Evolutionary conservation across 2,888 invertebrate genomes (phyloP).

Genomic region (Melitaea athalia): DNA sequence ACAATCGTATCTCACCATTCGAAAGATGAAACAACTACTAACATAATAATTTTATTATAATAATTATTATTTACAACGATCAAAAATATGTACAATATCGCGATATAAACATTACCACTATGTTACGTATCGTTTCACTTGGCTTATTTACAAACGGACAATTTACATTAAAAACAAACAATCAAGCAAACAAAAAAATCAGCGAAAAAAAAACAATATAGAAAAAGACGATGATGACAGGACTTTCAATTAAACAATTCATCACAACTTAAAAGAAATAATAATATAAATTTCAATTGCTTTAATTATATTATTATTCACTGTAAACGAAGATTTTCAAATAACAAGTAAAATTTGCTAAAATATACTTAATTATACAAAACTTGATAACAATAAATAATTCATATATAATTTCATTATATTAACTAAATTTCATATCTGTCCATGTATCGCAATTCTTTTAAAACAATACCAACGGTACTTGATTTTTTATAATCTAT

Average conservation of each 20-base stretch:
- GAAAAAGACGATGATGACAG: too few relatives aligned
- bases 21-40: conserved; percentile 56
- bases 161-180: conserved; percentile 48
- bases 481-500: conserved; percentile 20
- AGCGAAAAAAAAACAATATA: not conserved
- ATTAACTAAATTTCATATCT: not conserved
- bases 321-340: not conserved
- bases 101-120: conserved; percentile 68
- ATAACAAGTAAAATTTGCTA: not conserved
- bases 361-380: not conserved
- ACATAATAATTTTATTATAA: conserved; percentile 28
- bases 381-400: not conserved
- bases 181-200: not conserved
- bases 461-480: conserved; percentile 26
- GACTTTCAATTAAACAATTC: too few relatives aligned
- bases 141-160: conserved; percentile 61
- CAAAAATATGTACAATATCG: conserved; percentile 71
- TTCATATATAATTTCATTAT: not conserved
- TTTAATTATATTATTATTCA: too few relatives aligned
- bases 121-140: conserved; percentile 57
- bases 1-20: conserved; percentile 65
- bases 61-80: conserved; percentile 50
- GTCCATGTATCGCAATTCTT: conserved; percentile 7
- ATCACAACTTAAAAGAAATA: too few relatives aligned
- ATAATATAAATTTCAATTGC: too few relatives aligned